phyloP scores from a whole-genome alignment of 1,140 invertebrate genomes.

The Drosophila eugracilis region DNA sequence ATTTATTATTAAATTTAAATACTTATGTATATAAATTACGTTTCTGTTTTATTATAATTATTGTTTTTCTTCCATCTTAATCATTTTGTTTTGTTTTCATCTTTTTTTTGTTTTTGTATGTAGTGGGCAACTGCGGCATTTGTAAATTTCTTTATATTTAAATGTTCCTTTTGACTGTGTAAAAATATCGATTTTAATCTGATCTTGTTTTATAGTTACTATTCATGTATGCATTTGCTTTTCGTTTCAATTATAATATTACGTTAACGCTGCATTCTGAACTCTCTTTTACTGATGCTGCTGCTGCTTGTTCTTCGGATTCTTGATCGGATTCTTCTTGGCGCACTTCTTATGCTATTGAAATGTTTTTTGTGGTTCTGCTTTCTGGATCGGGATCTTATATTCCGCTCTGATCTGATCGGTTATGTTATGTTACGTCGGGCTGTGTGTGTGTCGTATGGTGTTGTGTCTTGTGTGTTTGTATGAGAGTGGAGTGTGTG shows the following conservation, averaged over 20 bases:
- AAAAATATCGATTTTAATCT: constrained; percentile 79
- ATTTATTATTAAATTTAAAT: constrained; percentile 83
- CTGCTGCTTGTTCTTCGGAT: constrained; percentile 24
- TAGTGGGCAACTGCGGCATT: constrained; percentile 83
- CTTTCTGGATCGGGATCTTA: constrained; percentile 42
- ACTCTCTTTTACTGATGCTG: constrained; percentile 35
- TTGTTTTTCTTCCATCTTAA: constrained; percentile 70
- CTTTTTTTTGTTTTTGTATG: constrained; percentile 56
- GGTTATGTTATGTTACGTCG: constrained; percentile 28
- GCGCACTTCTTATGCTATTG: constrained; percentile 60
- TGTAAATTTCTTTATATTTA: constrained; percentile 80
- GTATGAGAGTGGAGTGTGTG: constrained; percentile 38
- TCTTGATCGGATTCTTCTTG: constrained; percentile 35
- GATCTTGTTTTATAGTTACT: constrained; percentile 67
- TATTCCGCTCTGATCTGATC: constrained; percentile 27
- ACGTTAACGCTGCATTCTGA: constrained; percentile 60
- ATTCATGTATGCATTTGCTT: constrained; percentile 52
- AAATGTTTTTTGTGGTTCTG: constrained; percentile 43
- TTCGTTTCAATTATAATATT: constrained; percentile 50
- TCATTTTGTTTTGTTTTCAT: constrained; percentile 29
- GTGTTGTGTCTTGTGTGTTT: constrained; percentile 30
- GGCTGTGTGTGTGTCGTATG: constrained; percentile 17
- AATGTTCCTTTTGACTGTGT: constrained; percentile 77
- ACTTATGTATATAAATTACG: constrained; percentile 82
- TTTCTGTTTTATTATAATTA: constrained; percentile 75